Evolutionary conservation across 2,113 vertebrate species (phyloP).

Genomic region (Crocuta crocuta): DNA sequence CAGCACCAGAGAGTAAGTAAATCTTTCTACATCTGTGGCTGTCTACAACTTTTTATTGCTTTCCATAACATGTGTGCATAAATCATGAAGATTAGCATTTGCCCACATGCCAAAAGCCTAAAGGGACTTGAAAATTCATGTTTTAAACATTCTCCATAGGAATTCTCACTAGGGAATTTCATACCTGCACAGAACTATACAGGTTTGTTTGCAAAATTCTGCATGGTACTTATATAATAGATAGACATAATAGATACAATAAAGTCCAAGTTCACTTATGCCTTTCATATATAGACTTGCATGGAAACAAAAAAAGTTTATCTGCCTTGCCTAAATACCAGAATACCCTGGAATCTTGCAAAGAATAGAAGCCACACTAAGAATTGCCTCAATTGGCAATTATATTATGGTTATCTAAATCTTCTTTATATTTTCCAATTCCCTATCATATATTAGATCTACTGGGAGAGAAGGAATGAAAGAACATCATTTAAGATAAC

Average conservation of each 20-base stretch:
- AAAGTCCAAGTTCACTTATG: not conserved
- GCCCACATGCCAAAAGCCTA: slow-evolving; percentile 7
- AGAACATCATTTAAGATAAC: slow-evolving; percentile 31
- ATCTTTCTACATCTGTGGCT: not conserved
- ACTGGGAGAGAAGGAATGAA: not conserved
- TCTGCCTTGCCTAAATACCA: not conserved
- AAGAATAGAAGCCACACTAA: slow-evolving; percentile 9
- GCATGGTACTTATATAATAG: not conserved
- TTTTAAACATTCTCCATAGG: not conserved
- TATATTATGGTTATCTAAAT: slow-evolving; percentile 24
- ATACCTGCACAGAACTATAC: not conserved
- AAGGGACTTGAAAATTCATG: not conserved
- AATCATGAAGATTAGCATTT: slow-evolving; percentile 17
- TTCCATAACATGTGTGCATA: slow-evolving; percentile 8
- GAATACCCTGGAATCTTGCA: not conserved
- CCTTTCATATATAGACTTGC: not conserved
- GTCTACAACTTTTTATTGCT: slow-evolving; percentile 1
- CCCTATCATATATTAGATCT: not conserved
- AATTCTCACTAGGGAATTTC: slow-evolving; percentile 31
- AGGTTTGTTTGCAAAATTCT: not conserved
- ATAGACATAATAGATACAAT: not conserved
- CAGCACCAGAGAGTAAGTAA: not conserved
- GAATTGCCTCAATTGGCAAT: not conserved
- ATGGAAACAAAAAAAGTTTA: not conserved
- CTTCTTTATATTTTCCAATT: slow-evolving; percentile 43